Evolutionary conservation across 2,797 vertebrate genomes (phyloP), one percentile per base, ranked within the genome.

Genomic region (Arrhamphus sclerolepis): DNA sequence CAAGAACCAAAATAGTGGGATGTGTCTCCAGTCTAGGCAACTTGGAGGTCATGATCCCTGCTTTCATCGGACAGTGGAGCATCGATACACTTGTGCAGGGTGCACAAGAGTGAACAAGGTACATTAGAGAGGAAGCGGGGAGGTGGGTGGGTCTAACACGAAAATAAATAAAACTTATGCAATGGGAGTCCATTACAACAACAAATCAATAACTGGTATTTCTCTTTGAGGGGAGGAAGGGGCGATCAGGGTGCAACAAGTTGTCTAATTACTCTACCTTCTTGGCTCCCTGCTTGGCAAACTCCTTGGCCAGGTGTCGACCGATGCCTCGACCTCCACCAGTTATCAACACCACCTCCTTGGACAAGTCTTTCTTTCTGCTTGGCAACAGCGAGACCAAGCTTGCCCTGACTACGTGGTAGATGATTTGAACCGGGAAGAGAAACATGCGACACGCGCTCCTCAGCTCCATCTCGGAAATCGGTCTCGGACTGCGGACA

Each of bases 271-370:
- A 22, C 9, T 21, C 84, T 94, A 98, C 97, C 97, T 98, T 98
- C 61, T 88, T 92, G 77, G 94, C 94, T 63, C 96, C 95, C 66
- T 94, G 94, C 61, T 85, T 90, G 5, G 95, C 94, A 26, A 99
- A 99, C 89, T 98, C 96, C 71, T 84, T 89, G 31, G 96, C 98
- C 85, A 99, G 92, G 86, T 97, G 94, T 20, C 96, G 94, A 1
- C 98, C 98, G 88, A 99, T 99, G 88, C 98, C 98, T 63, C 97
- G 87, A 82, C 97, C 98, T 56, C 98, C 97, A 11, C 98, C 98
- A 55, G 98, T 99, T 89, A 99, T 89, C 82, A 99, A 92, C 40
- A 99, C 96, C 77, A 87, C 93, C 77, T 99, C 97, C 82, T 80
- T 86, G 75, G 82, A 69, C 89, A 98, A 89, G 81, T 95, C 95